A percentile compares a stretch with the other conserved stretches of the same genome.
Conservation (phyloP, 2,113 vertebrate species). For the Scartelaos histophorus region DNA sequence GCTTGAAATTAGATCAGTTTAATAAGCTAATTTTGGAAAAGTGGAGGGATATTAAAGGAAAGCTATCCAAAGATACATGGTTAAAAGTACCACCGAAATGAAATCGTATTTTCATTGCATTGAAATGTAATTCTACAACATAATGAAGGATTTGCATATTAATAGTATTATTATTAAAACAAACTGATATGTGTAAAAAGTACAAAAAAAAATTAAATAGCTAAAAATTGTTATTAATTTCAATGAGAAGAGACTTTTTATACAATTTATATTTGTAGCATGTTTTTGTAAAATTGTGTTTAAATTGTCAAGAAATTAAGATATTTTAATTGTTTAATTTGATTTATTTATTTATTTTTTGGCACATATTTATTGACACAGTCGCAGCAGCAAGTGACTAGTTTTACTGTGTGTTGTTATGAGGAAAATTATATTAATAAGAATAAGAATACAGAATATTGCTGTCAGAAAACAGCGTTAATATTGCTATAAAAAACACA, state of each 20-base stretch:
- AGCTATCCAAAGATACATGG: not conserved
- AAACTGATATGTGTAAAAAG: not conserved
- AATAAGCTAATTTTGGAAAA: not conserved
- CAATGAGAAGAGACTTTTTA: too few species aligned
- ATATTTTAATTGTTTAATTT: too few species aligned
- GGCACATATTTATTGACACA: not conserved
- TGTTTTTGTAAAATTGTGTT: too few species aligned
- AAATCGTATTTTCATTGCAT: not conserved
- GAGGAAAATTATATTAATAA: too few species aligned
- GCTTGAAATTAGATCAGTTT: constrained; percentile 20
- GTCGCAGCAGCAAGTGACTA: not conserved
- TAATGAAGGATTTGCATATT: not conserved
- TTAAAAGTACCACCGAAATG: not conserved
- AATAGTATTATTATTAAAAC: not conserved
- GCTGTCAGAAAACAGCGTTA: not conserved
- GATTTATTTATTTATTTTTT: too few species aligned
- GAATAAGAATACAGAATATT: too few species aligned
- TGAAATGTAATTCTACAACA: not conserved
- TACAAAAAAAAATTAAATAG: too few species aligned
- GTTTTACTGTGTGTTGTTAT: not conserved
- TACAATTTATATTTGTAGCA: too few species aligned
- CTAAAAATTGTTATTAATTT: too few species aligned
- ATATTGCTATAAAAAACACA: not conserved
- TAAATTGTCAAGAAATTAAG: too few species aligned
- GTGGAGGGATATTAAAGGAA: not conserved